Base-by-base conservation (phyloP, 2,797 vertebrate genomes). In the Champsocephalus gunnari region DNA sequence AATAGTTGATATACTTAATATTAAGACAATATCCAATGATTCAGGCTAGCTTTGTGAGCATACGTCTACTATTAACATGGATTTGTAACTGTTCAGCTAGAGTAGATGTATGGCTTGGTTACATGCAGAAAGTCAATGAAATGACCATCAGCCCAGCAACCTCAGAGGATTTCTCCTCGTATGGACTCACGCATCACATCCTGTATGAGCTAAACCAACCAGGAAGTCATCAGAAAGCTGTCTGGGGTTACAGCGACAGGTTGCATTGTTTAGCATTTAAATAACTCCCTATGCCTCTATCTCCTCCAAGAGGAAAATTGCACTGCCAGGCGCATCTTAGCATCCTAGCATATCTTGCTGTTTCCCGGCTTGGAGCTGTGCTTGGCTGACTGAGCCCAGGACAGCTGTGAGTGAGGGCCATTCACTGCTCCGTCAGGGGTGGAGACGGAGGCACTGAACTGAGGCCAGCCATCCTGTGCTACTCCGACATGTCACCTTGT, bases 371-470 rank as follows among this genome's bases (percentile, higher is more conserved):
- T 75, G 75, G 81, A 87, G 65, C 75, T 60, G 66, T 84, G 85
- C 67, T 80, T 83, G 89, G 92, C 85, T 92, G 92, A 90, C 81
- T 92, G 91, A 77, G 71, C 86, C 81, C 79, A 71, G 87, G 91
- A 92, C 91, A 91, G 88, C 79, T 85, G 81, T 83, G 92, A 92
- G 87, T 91, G 88, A 94, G 91, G 83, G 82, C 82, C 82, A 78
- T 86, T 90, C 85, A 80, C 81, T 73, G 87, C 73, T 85, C 88
- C 70, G 91, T 86, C 90, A 87, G 82, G 87, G 76, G 71, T 88
- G 85, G 84, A 91, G 89, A 90, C 74, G 81, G 90, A 92, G 71
- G 77, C 89, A 82, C 85, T 91, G 88, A 90, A 88, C 88, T 93
- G 90, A 87, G 82, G 90, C 89, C 84, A 77, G 85, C 80, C 82